These are phyloP conservation scores for Xanthia togata DNA, from an alignment of 2,888 invertebrate genomes.

Conservation along the genomic window DNA sequence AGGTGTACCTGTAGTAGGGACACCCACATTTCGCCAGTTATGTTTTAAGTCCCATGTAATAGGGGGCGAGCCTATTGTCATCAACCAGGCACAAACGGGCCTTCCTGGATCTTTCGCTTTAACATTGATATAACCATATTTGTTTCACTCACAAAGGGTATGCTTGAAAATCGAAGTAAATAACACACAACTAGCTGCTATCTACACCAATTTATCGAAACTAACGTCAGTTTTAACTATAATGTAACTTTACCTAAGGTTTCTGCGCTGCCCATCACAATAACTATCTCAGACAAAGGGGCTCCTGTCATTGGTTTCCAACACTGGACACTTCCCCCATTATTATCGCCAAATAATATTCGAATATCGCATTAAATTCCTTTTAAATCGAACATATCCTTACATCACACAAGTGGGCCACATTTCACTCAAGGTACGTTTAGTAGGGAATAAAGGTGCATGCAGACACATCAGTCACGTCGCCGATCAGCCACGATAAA, in stretches of 20 bases:
- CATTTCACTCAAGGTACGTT: conserved; percentile 29
- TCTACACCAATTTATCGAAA: conserved; percentile 43
- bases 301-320: background rate
- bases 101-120: too few species aligned
- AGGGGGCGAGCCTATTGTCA: too few species aligned
- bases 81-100: too few species aligned
- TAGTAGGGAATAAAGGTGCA: conserved; percentile 7
- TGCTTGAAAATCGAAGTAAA: background rate
- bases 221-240: background rate
- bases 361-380: conserved; percentile 35
- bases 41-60: too few species aligned
- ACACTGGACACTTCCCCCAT: conserved; percentile 32
- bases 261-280: conserved; percentile 12
- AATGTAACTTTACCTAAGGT: background rate
- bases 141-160: background rate
- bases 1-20: too few species aligned
- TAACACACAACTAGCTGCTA: background rate
- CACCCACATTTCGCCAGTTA: too few species aligned
- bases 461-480: background rate
- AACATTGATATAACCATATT: too few species aligned
- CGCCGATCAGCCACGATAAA: too few species aligned
- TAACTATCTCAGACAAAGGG: conserved; percentile 32
- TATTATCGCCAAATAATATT: conserved; percentile 46
- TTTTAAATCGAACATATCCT: conserved; percentile 47
- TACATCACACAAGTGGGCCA: conserved; percentile 36